Percentiles rank a stretch among this genome's conserved stretches.
These are phyloP conservation scores for Acleris sparsana DNA, from an alignment of 2,888 invertebrate genomes.

Conservation along the genomic window DNA sequence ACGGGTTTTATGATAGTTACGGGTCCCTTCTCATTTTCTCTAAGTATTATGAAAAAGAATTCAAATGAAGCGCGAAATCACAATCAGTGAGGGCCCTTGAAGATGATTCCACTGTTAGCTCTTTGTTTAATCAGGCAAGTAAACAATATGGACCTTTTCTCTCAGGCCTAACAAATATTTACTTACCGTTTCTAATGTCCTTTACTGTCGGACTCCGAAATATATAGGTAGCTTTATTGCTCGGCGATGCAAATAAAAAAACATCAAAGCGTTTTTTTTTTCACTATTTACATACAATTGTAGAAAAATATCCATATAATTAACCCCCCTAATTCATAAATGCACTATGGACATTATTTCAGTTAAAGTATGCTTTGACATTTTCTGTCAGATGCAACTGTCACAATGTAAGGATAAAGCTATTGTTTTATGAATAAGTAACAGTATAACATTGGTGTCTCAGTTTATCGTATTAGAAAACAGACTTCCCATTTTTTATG, in stretches of 20 bases:
- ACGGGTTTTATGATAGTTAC: slow-evolving; percentile 16
- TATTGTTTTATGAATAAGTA: no score
- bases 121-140: slow-evolving; percentile 40
- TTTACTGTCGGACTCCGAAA: slow-evolving; percentile 16
- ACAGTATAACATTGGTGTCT: no score
- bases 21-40: slow-evolving; percentile 17
- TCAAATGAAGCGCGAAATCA: slow-evolving; percentile 38
- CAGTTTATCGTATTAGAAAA: no score
- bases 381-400: no score
- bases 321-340: no score
- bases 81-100: slow-evolving; percentile 36
- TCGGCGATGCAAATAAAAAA: neutral
- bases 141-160: slow-evolving; percentile 39
- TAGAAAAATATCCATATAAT: no score
- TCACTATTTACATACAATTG: neutral
- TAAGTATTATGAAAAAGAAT: slow-evolving; percentile 30
- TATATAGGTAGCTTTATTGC: slow-evolving; percentile 9
- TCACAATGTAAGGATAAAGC: no score
- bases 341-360: no score
- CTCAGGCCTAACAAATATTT: slow-evolving; percentile 34
- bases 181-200: slow-evolving; percentile 33
- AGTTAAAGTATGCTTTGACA: no score
- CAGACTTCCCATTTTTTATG: no score
- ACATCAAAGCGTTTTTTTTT: neutral
- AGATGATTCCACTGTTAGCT: slow-evolving; percentile 34